Evolutionary conservation across 2,113 vertebrate species (phyloP).

Genomic region (Platanista minor): DNA sequence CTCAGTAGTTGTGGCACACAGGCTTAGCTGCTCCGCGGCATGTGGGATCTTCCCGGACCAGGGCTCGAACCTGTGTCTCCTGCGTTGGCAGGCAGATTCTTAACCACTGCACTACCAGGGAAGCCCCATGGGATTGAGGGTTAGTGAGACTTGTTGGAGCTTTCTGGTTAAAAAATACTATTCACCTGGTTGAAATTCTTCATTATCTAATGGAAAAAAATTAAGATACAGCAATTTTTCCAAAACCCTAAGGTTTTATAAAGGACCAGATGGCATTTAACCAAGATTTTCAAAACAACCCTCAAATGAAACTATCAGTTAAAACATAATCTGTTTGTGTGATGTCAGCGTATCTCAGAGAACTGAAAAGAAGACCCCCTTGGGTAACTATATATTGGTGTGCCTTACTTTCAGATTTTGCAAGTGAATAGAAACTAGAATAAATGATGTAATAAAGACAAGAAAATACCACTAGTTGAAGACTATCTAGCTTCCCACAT

Average conservation of each 20-base stretch:
- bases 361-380: background rate
- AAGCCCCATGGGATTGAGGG: background rate
- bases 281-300: background rate
- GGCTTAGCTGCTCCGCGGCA: no score
- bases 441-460: background rate
- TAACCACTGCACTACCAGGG: no score
- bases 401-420: background rate
- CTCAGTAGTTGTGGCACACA: no score
- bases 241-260: conserved; percentile 1
- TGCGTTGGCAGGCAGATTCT: no score
- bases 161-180: background rate
- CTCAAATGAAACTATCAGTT: background rate
- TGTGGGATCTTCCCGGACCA: no score
- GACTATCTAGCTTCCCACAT: background rate
- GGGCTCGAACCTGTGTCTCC: no score
- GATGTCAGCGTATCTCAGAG: background rate
- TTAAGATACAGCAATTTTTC: background rate
- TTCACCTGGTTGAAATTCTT: background rate
- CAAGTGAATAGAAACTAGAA: background rate
- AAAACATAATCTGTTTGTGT: background rate
- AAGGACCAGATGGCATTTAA: background rate
- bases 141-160: background rate
- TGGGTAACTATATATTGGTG: background rate
- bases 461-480: background rate
- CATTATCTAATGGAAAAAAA: background rate